Conservation (phyloP, 2,113 vertebrate species). For the Pseudolaguvia tuberculata region DNA sequence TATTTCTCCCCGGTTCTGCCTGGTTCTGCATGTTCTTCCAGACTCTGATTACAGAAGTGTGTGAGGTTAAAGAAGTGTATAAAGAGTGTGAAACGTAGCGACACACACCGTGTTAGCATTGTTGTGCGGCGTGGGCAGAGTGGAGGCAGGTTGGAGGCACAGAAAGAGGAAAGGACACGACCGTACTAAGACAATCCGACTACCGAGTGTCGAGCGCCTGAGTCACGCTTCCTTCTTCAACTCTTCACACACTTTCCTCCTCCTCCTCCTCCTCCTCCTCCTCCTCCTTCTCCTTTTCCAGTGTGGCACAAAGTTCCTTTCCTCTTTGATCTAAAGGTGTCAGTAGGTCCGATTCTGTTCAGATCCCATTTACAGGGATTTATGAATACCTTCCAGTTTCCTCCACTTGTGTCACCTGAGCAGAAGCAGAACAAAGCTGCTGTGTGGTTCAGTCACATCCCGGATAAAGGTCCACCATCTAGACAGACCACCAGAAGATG, state of each 20-base stretch:
- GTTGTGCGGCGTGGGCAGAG: not conserved
- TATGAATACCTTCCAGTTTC: too few relatives aligned
- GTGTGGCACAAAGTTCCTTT: not conserved
- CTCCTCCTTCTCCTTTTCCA: not conserved
- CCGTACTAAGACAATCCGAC: constrained; percentile 4
- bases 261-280: not conserved
- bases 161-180: not conserved
- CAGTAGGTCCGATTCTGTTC: not conserved
- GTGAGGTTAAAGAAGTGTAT: not conserved
- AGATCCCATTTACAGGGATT: too few relatives aligned
- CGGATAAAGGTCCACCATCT: too few relatives aligned
- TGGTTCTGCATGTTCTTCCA: too few relatives aligned
- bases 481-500: too few relatives aligned
- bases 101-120: not conserved
- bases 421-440: too few relatives aligned
- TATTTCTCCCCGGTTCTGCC: too few relatives aligned
- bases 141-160: constrained; percentile 7
- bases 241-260: constrained; percentile 19
- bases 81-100: constrained; percentile 20
- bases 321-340: not conserved
- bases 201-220: constrained; percentile 16
- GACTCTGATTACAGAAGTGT: too few relatives aligned
- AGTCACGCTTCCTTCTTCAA: constrained; percentile 28
- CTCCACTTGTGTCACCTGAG: too few relatives aligned
- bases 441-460: too few relatives aligned